These are phyloP conservation scores for Brachyistius frenatus DNA, from an alignment of 2,113 vertebrate genomes.

Conservation along the genomic window DNA sequence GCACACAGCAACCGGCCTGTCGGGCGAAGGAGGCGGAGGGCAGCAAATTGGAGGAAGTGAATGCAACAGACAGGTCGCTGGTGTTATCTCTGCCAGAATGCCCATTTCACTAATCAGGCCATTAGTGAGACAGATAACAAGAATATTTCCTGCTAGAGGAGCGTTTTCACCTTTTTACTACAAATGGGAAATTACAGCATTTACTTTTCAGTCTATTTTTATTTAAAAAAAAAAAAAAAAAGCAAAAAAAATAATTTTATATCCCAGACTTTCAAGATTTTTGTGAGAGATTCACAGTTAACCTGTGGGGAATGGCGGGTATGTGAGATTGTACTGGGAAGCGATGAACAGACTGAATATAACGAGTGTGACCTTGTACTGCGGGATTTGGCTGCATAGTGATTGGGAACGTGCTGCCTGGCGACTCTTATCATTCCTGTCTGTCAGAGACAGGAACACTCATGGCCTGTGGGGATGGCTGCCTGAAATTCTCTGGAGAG, in stretches of 20 bases:
- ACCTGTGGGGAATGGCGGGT: neutral
- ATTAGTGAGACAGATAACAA: conserved; percentile 49
- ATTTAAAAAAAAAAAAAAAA: no score
- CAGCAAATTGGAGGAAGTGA: neutral
- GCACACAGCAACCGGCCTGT: conserved; percentile 20
- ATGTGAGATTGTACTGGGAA: neutral
- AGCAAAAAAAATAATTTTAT: no score
- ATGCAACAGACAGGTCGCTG: neutral
- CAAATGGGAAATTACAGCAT: neutral
- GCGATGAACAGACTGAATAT: conserved; percentile 2
- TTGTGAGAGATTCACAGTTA: neutral
- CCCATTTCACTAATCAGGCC: conserved; percentile 42
- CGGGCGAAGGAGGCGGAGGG: conserved; percentile 2
- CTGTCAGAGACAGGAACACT: conserved; percentile 67
- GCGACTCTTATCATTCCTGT: conserved; percentile 72
- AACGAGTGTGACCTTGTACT: conserved; percentile 53
- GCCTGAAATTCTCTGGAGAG: conserved; percentile 71
- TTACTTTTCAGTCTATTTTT: no score
- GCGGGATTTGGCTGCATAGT: conserved; percentile 52
- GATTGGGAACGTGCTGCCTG: conserved; percentile 62
- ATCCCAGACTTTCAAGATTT: no score
- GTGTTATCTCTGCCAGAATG: conserved; percentile 43
- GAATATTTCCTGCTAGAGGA: neutral
- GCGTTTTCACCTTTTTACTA: conserved; percentile 25
- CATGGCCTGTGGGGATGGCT: conserved; percentile 61